phyloP scores from a whole-genome alignment of 2,113 vertebrate genomes.

The Dicentrarchus labrax region DNA sequence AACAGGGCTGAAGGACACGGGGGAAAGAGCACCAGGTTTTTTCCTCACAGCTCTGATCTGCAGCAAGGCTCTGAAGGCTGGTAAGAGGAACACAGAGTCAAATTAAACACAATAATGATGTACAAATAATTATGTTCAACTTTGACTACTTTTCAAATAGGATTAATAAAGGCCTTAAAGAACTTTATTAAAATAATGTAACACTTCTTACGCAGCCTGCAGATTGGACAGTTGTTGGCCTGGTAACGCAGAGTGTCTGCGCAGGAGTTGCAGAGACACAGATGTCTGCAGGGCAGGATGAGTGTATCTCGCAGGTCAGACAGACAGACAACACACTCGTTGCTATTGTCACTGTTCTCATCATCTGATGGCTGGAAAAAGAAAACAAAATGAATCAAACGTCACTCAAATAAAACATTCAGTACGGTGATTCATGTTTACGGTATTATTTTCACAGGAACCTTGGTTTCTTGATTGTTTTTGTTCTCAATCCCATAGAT shows the following conservation, averaged over 20 bases:
- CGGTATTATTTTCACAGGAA: constrained; percentile 51
- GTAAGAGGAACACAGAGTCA: constrained; percentile 15
- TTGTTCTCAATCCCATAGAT: constrained; percentile 99
- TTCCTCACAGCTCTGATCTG: constrained; percentile 98
- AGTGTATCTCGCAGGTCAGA: constrained; percentile 95
- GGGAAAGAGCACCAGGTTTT: constrained; percentile 94
- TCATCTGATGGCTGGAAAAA: constrained; percentile 91
- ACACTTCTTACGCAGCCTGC: constrained; percentile 91
- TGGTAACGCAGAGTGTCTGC: constrained; percentile 97
- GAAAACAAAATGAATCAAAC: neutral
- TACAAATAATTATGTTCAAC: neutral
- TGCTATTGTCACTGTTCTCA: constrained; percentile 98
- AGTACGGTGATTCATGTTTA: neutral
- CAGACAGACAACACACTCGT: constrained; percentile 96
- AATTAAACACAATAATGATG: neutral
- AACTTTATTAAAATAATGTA: neutral
- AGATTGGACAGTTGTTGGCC: constrained; percentile 98
- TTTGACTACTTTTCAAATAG: neutral
- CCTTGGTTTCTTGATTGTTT: constrained; percentile 99
- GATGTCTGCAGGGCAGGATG: constrained; percentile 95
- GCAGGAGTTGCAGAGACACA: constrained; percentile 95
- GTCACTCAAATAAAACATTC: neutral
- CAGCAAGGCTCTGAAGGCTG: constrained; percentile 97
- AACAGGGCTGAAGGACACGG: constrained; percentile 96
- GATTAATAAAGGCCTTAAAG: neutral